Evolutionary conservation across 2,797 vertebrate species (phyloP).

Genomic region (Buceros bicornis): DNA sequence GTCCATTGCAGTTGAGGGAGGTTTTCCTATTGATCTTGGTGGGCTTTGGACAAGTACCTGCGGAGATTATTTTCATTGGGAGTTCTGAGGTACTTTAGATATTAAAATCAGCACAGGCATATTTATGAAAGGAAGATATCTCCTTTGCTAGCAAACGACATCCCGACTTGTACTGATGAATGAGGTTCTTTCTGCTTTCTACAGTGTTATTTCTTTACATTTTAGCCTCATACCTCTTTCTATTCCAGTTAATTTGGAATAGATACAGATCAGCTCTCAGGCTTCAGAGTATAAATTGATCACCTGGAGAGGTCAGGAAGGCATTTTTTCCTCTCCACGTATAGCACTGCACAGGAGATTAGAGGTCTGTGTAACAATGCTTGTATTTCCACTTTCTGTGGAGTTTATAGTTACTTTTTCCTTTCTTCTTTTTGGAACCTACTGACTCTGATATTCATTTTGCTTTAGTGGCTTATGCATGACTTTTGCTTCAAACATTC

Average conservation of each 20-base stretch:
- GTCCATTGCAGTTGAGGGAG: not conserved
- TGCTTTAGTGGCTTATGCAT: constrained; percentile 26
- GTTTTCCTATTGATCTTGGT: constrained; percentile 36
- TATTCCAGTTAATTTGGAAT: constrained; percentile 68
- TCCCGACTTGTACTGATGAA: constrained; percentile 45
- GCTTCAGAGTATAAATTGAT: constrained; percentile 69
- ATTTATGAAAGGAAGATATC: constrained; percentile 61
- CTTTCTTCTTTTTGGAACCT: constrained; percentile 54
- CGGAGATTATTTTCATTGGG: constrained; percentile 51
- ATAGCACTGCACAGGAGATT: constrained; percentile 53
- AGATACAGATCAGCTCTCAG: constrained; percentile 63
- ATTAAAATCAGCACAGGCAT: constrained; percentile 54
- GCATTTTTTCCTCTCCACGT: constrained; percentile 54
- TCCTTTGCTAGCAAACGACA: constrained; percentile 28
- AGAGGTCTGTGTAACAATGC: constrained; percentile 57
- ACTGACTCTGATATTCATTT: constrained; percentile 55
- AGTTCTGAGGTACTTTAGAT: constrained; percentile 63
- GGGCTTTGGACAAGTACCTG: constrained; percentile 50
- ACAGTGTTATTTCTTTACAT: constrained; percentile 62
- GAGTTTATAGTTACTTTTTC: constrained; percentile 59
- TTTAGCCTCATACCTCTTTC: constrained; percentile 58
- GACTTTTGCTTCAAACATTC: constrained; percentile 52
- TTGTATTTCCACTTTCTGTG: constrained; percentile 54
- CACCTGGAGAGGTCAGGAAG: constrained; percentile 69
- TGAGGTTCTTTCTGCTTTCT: constrained; percentile 57